Percentiles rank a stretch among this genome's conserved stretches.
Conservation (phyloP, 2,113 vertebrate species). For the Mormyrus iriodes region DNA sequence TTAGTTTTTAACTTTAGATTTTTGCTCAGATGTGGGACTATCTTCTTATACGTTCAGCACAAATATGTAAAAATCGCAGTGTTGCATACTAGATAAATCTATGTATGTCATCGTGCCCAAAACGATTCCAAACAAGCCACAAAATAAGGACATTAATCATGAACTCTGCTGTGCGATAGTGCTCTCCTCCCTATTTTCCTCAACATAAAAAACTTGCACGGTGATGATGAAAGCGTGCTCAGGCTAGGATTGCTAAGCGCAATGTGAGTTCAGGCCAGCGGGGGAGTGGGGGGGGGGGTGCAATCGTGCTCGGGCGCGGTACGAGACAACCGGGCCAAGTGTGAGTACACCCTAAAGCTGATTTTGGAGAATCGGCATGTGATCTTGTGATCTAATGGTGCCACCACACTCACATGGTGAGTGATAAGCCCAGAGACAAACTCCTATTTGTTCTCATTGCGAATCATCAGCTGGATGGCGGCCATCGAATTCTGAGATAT, state of each 20-base stretch:
- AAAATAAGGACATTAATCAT: not conserved
- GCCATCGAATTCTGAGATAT: slow-evolving; percentile 26
- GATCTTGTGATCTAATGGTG: not conserved
- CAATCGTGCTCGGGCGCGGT: not conserved
- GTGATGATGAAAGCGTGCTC: no score
- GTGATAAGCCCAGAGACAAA: not conserved
- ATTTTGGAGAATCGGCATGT: not conserved
- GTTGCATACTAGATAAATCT: not conserved
- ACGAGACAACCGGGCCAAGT: not conserved
- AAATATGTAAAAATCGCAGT: not conserved
- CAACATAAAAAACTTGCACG: no score
- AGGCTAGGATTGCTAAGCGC: no score
- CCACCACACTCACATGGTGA: not conserved
- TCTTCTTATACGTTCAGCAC: not conserved
- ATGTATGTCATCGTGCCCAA: not conserved
- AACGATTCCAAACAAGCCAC: not conserved
- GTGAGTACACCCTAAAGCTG: not conserved
- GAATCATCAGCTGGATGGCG: not conserved
- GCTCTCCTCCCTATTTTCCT: no score
- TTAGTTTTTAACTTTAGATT: not conserved
- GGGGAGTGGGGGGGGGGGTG: no score
- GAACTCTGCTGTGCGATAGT: not conserved
- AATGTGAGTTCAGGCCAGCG: no score
- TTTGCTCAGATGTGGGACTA: not conserved
- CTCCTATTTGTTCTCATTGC: not conserved